A percentile compares a stretch with the other conserved stretches of the same genome.
Evolutionary conservation across 2,888 invertebrate species (phyloP).

Genomic region (Caenorhabditis plicata): DNA sequence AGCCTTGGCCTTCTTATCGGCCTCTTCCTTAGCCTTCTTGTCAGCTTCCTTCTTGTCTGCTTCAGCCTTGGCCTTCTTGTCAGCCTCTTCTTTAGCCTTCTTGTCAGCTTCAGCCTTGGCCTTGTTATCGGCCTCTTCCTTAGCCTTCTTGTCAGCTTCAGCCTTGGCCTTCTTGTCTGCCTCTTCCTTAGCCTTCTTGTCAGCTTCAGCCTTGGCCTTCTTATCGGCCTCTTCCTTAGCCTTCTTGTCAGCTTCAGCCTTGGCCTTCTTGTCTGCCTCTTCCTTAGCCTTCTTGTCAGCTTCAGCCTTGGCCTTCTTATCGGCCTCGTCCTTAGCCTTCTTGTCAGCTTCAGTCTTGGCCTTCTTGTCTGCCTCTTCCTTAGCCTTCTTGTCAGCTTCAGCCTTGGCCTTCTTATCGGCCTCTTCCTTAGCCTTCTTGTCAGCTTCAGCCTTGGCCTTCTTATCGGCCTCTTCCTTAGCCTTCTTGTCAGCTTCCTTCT

Average conservation of each 20-base stretch:
- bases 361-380: slow-evolving; percentile 4
- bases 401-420: slow-evolving; percentile 9
- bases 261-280: slow-evolving; percentile 9
- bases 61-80: slow-evolving; percentile 4
- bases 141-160: slow-evolving; percentile 10
- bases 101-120: background rate
- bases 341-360: slow-evolving; percentile 3
- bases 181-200: slow-evolving; percentile 9
- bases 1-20: no score
- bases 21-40: no score
- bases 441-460: slow-evolving; percentile 9
- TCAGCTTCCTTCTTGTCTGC: slow-evolving; percentile 2
- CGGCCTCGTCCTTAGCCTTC: slow-evolving; percentile 1
- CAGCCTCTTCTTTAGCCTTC: no score
- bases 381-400: slow-evolving; percentile 9
- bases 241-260: slow-evolving; percentile 9
- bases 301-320: slow-evolving; percentile 10
- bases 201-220: slow-evolving; percentile 11
- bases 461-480: slow-evolving; percentile 4
- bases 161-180: slow-evolving; percentile 9
- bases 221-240: slow-evolving; percentile 9
- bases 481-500: background rate
- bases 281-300: slow-evolving; percentile 11
- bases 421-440: slow-evolving; percentile 2
- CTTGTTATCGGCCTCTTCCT: slow-evolving; percentile 4